Conservation (phyloP, 2,888 invertebrate genomes). For the Syrphus vitripennis region DNA sequence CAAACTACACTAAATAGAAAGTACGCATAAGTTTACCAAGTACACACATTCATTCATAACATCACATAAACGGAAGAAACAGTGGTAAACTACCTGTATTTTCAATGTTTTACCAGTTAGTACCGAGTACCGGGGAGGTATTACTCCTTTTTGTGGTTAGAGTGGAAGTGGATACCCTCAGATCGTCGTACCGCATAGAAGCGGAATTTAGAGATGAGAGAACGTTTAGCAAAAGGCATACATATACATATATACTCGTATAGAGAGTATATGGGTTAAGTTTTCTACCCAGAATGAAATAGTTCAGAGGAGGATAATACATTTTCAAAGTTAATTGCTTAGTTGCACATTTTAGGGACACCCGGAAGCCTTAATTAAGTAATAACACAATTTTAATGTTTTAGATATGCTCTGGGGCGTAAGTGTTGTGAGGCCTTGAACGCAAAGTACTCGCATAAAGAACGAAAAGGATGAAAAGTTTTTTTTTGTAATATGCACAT, state of each 20-base stretch:
- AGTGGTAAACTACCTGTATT: constrained; percentile 59
- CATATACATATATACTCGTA: not conserved
- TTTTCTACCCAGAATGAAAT: constrained; percentile 14
- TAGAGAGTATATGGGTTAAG: constrained; percentile 10
- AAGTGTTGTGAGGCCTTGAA: not conserved
- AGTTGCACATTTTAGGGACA: constrained; percentile 59
- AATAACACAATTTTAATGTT: constrained; percentile 65
- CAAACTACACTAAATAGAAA: constrained; percentile 54
- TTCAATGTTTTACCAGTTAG: constrained; percentile 46
- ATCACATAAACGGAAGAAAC: constrained; percentile 27
- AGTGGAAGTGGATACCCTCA: not conserved
- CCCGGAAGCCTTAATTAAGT: constrained; percentile 66
- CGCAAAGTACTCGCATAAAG: not conserved
- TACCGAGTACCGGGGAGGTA: constrained; percentile 7
- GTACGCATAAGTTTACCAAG: constrained; percentile 51
- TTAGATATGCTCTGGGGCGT: constrained; percentile 30
- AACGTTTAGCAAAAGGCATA: constrained; percentile 11
- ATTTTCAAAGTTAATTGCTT: constrained; percentile 68
- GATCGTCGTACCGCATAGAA: not conserved
- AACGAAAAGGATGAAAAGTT: not conserved
- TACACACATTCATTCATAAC: not conserved
- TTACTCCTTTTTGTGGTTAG: not conserved
- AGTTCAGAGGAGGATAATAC: constrained; percentile 49
- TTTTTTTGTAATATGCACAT: not conserved
- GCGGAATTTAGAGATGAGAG: not conserved